These are phyloP conservation scores for Sinosuthora webbiana DNA, from an alignment of 2,113 vertebrate species.

Conservation along the genomic window DNA sequence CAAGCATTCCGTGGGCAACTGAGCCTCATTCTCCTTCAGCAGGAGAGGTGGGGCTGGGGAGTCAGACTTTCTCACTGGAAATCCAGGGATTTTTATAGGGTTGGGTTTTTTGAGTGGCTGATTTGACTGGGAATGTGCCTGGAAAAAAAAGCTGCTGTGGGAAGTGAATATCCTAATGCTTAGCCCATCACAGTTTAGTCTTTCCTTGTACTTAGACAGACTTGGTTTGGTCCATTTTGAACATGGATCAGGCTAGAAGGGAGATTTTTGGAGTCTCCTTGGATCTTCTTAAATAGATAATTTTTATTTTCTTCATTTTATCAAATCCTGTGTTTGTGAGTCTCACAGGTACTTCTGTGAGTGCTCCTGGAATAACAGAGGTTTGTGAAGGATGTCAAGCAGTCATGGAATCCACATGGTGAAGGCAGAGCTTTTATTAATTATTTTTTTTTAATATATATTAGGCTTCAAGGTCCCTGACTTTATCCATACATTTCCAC, in stretches of 20 bases:
- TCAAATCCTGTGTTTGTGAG: not conserved
- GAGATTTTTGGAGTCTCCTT: not conserved
- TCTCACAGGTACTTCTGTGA: not conserved
- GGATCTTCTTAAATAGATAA: not conserved
- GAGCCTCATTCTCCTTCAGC: not conserved
- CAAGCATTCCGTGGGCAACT: not conserved
- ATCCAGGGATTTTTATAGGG: not conserved
- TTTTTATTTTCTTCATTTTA: not conserved
- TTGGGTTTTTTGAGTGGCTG: not conserved
- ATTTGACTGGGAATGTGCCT: not conserved
- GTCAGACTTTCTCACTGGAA: not conserved
- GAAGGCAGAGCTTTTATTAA: not conserved
- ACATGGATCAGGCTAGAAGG: not conserved
- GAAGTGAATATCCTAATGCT: not conserved
- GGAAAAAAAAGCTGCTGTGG: not conserved
- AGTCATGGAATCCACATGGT: not conserved
- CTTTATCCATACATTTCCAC: constrained; percentile 57
- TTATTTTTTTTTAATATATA: not conserved
- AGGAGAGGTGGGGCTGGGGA: not conserved
- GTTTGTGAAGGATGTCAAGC: not conserved
- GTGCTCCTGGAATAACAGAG: not conserved
- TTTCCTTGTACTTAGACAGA: not conserved
- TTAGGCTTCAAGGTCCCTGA: constrained; percentile 42
- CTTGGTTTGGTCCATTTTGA: fast-evolving
- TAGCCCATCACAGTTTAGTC: not conserved